Base-by-base conservation (phyloP, 2,113 vertebrate species). In the Acanthisitta chloris region DNA sequence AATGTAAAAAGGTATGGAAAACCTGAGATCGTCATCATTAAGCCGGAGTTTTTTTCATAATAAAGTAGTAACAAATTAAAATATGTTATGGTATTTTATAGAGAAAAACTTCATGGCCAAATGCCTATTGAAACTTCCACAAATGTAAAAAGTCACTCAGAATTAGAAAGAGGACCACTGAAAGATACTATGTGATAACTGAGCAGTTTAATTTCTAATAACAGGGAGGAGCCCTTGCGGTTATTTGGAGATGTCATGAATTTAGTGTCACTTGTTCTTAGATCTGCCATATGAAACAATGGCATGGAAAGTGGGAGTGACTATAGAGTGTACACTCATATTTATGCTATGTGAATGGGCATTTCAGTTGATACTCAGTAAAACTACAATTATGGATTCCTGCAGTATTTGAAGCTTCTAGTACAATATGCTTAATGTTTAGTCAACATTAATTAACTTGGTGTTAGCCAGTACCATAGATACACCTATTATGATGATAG, bases 241-340 rank as follows among this genome's bases (percentile, higher is more conserved):
- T 42, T 42, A 36, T 34, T 45, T 91, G 23, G 33, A 59, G 14
- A 42, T 46, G 40, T 57, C n/a, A 81, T n/a, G 79, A 74, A 70
- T 38, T 25, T 23, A 46, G 12, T 38, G 23, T 81, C 4, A 14
- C 28, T 46, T 81, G 4, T 81, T 73, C 26, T 61, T 65, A 51
- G 69, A 59, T 55, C 19, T 85, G 19, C 25, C 12, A 8, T 14
- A 5, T 54, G 25, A 81, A 84, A 59, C 3, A 2, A 11, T 36
- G 12, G 9, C 1, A 2, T 78, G 25, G 43, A 42, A 69, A 40
- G 29, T 3, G 5, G 14, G 17, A 18, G 5, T 0, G 1, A 33
- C 12, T 9, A 9, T 2, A 7, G 19, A 2, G 5, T 0, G 1
- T 34, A 45, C 9, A 43, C 19, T 33, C 77, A 17, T 73, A 10